Conservation (phyloP, 2,888 invertebrate species). For the Sturmia bella region DNA sequence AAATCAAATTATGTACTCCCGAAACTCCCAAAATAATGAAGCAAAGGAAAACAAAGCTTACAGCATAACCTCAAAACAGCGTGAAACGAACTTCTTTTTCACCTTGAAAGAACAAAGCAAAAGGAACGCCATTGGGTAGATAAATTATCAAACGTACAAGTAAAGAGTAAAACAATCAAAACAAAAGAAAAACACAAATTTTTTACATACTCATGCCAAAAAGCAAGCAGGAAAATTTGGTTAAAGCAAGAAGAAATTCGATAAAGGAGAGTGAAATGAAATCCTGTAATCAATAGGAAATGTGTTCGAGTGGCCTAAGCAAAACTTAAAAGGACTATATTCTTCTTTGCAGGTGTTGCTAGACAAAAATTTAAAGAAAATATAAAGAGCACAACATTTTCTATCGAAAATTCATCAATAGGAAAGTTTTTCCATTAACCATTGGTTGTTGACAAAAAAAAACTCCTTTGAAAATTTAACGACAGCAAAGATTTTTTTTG, state of each 20-base stretch:
- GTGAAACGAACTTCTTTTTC: constrained; percentile 63
- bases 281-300: neutral
- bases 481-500: no score
- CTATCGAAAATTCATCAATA: no score
- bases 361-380: no score
- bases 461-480: no score
- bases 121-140: constrained; percentile 11
- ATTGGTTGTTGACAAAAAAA: no score
- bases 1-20: constrained; percentile 32
- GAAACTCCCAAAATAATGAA: constrained; percentile 39
- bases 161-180: constrained; percentile 1
- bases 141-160: constrained; percentile 20
- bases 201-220: constrained; percentile 22
- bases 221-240: neutral
- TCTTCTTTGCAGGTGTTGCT: no score
- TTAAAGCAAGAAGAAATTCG: neutral
- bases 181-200: constrained; percentile 9
- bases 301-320: no score
- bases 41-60: constrained; percentile 7
- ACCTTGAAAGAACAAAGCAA: constrained; percentile 64
- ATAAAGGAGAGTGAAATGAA: neutral
- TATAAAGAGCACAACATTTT: no score
- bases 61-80: constrained; percentile 15
- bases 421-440: no score
- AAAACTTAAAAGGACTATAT: no score